Conservation (phyloP, 2,888 invertebrate genomes). For the Empis livida region DNA sequence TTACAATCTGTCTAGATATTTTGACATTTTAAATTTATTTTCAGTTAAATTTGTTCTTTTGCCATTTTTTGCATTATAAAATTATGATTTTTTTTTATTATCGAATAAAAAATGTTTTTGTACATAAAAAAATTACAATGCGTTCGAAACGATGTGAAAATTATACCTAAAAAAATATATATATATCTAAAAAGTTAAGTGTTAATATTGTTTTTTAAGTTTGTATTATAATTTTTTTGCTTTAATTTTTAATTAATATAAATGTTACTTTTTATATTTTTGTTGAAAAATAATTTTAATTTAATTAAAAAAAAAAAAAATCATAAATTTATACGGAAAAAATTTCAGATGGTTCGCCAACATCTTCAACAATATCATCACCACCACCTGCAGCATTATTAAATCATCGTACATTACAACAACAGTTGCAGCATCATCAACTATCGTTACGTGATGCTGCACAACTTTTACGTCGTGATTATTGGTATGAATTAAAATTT, state of each 20-base stretch:
- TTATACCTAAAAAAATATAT: background rate
- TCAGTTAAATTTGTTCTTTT: no score
- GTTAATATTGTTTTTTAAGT: background rate
- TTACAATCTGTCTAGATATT: no score
- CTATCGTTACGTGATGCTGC: constrained; percentile 24
- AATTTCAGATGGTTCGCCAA: constrained; percentile 5
- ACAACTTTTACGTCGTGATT: constrained; percentile 29
- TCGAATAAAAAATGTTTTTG: background rate
- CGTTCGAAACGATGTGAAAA: background rate
- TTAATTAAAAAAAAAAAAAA: background rate
- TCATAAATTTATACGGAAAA: background rate
- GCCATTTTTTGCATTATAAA: background rate
- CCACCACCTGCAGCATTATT: constrained; percentile 16
- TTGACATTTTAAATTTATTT: no score
- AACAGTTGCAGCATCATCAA: background rate
- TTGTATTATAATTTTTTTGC: background rate
- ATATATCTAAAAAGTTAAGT: background rate
- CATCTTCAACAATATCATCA: constrained; percentile 18
- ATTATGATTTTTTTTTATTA: background rate
- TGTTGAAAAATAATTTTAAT: background rate
- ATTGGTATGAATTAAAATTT: constrained; percentile 37
- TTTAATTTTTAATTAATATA: background rate
- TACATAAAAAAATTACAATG: background rate
- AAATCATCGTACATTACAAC: constrained; percentile 2
- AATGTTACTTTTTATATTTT: background rate